Percentiles rank a stretch among this genome's conserved stretches.
phyloP scores from a whole-genome alignment of 2,888 invertebrate genomes.

The Eugnorisma glareosa region DNA sequence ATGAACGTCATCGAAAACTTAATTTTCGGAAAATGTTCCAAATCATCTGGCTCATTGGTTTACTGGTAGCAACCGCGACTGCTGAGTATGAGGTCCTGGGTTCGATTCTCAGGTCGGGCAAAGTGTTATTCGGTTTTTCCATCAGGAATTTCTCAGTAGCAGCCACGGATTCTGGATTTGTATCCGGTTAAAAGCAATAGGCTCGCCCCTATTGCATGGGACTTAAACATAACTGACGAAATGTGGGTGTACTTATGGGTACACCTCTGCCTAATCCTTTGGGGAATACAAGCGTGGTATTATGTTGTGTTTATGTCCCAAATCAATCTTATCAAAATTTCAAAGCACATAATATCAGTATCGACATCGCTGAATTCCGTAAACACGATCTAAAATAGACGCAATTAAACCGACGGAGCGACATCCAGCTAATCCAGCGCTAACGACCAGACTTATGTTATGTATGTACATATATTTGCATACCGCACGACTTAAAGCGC shows the following conservation, averaged over 20 bases:
- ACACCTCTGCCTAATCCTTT: too few relatives aligned
- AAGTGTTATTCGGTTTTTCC: too few relatives aligned
- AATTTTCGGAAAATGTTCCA: background rate
- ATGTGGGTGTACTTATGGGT: too few relatives aligned
- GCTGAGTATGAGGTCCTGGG: too few relatives aligned
- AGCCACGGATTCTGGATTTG: too few relatives aligned
- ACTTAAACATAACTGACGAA: too few relatives aligned
- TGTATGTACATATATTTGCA: slow-evolving; percentile 37
- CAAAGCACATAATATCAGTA: slow-evolving; percentile 35
- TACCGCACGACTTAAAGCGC: slow-evolving; percentile 17
- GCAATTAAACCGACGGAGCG: slow-evolving; percentile 62
- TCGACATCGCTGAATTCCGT: slow-evolving; percentile 53
- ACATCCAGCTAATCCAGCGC: slow-evolving; percentile 58
- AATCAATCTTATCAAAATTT: background rate
- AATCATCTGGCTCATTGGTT: background rate
- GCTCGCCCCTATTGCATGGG: too few relatives aligned
- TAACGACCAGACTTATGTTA: slow-evolving; percentile 44
- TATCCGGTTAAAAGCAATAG: too few relatives aligned
- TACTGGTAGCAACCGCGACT: too few relatives aligned
- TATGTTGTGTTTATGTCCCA: background rate
- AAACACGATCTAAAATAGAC: slow-evolving; percentile 62
- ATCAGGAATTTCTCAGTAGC: too few relatives aligned
- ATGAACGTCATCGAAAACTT: background rate
- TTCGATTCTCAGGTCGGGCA: too few relatives aligned
- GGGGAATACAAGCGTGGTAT: too few relatives aligned